Base-by-base conservation (phyloP, 2,888 invertebrate genomes). In the Acanthosoma haemorrhoidale region DNA sequence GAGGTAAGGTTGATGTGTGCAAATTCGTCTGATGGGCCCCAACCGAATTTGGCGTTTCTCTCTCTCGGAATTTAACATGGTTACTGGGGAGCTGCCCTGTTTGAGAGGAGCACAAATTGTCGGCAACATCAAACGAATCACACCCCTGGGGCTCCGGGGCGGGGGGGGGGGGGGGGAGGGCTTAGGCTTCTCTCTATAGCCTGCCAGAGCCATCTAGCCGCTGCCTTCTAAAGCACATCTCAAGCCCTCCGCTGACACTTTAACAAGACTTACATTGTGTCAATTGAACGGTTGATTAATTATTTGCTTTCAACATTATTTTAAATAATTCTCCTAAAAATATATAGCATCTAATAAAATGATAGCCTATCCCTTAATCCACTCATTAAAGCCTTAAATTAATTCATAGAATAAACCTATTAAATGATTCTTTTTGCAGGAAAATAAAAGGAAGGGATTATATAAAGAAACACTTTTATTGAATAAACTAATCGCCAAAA, bases 111-210 rank as follows among this genome's bases (percentile, higher is more conserved):
- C 29, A 41, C 64, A 63, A 63, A 70, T 70, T 68, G 70, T 60
- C 68, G 70, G 36, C 70, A n/a, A 71, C 71, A 66, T 69, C 69
- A 71, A 71, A 71, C 64, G 68, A 71, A 71, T 41, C 66, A 60
- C 60, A 60, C 60, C 60, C 60, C 60, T 11, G 60, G 34, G 64
- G 39, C 29, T 39, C 4, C 18, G 58, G 18, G 58, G 21, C 6
- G 58, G 8, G 58, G 58, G 58, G 8, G 8, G 58, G 58, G n/a
- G n/a, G n/a, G n/a, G n/a, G n/a, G n/a, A n/a, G 38, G 38, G 38
- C 9, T 9, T 9, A n/a, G 59, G 25, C 29, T 31, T 59, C 16
- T n/a, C 43, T n/a, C 43, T n/a, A 5, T n/a, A n/a, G 43, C 15
- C 59, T 29, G 11, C 4, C 59, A 59, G 59, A 59, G 34, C 59